phyloP scores from a whole-genome alignment of 2,113 vertebrate species.

The Silurus meridionalis region DNA sequence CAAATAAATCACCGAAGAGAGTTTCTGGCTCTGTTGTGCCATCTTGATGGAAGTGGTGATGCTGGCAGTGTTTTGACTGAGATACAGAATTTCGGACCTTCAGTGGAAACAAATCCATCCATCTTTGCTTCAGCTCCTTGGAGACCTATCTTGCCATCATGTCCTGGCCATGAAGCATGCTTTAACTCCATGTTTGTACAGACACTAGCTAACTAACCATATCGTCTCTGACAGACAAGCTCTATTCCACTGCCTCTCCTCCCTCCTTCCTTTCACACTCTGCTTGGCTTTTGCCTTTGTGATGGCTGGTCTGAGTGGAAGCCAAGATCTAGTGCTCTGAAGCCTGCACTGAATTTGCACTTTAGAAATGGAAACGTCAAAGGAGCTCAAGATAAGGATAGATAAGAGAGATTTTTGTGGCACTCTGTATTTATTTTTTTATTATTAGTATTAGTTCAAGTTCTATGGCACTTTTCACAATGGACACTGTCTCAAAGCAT shows the following conservation, averaged over 20 bases:
- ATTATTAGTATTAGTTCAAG: not conserved
- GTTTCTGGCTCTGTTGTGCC: not conserved
- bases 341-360: conserved; percentile 48
- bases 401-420: not conserved
- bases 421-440: not conserved
- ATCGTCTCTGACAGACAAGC: conserved; percentile 77
- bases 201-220: conserved; percentile 75
- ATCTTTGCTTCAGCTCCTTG: conserved; percentile 43
- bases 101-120: conserved; percentile 42
- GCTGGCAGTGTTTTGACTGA: conserved; percentile 17
- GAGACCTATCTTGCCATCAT: conserved; percentile 32
- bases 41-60: conserved; percentile 25
- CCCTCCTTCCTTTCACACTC: conserved; percentile 74
- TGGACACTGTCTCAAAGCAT: no score
- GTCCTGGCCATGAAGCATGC: conserved; percentile 63
- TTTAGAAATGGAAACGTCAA: conserved; percentile 29
- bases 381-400: not conserved
- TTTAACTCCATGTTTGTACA: conserved; percentile 63
- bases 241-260: conserved; percentile 68
- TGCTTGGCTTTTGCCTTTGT: conserved; percentile 68
- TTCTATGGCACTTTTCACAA: not conserved
- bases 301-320: conserved; percentile 59
- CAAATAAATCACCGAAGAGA: conserved; percentile 22
- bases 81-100: not conserved
- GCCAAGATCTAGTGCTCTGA: conserved; percentile 52